Base-by-base conservation (phyloP, 64 coral and sea anemone species). In the Montipora sp. region DNA sequence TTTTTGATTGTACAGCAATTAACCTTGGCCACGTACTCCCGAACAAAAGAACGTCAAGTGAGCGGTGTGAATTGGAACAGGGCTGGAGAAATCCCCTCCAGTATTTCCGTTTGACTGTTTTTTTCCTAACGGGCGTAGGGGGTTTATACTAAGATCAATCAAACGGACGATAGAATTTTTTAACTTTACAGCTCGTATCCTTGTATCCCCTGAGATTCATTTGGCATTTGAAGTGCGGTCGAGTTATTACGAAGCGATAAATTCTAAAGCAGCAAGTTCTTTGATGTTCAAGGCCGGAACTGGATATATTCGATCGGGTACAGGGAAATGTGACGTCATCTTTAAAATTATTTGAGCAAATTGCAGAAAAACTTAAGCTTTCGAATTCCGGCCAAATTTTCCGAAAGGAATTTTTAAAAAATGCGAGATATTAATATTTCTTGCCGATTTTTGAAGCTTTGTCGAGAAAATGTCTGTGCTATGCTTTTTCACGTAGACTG, bases 401-500 rank as follows among this genome's bases (percentile, higher is more conserved):
- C 11, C 16, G 51, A 55, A 55, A 55, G 5, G 10, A 55, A 15
- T 66, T 12, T 4, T 14, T 14, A 66, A 18, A 4, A n/a, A 4
- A 4, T 14, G 61, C 7, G 61, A 66, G 15, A 66, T 9, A 15
- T 66, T 9, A n/a, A 66, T 36, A 36, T 36, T 36, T 10, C 6
- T 66, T 66, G 27, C 14, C 2, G 12, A 13, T 44, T 12, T 44
- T 75, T 5, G 6, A 55, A 55, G 1, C 16, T 59, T 20, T 48
- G 8, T 47, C 80, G 14, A 9, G 80, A 65, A 68, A 83, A 16
- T 50, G 16, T 13, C 71, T 48, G 63, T 59, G 49, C 61, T 50
- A 5, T 19, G 44, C 4, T 12, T 63, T 63, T 50, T 85, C 82
- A 85, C 82, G 82, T 85, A 50, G 70, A 50, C 82, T 7, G 65